phyloP scores from a whole-genome alignment of 2,113 vertebrate genomes.

The Megatriorchis doriae region DNA sequence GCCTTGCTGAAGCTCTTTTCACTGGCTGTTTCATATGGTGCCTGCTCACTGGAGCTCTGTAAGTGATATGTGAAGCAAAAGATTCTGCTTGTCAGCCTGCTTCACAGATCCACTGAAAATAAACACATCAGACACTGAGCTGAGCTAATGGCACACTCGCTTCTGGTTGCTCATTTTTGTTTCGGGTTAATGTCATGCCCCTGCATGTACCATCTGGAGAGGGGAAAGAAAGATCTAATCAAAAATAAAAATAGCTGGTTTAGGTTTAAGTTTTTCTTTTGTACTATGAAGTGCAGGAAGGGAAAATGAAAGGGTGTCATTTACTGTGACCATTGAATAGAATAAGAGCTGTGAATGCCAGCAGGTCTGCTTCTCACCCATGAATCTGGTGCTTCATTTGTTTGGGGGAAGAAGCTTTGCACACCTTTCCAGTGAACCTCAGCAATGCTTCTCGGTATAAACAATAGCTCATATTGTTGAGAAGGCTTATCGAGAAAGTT shows the following conservation, averaged over 20 bases:
- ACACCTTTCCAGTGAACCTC: background rate
- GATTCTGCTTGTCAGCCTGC: conserved; percentile 41
- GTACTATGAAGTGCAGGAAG: background rate
- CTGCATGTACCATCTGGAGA: conserved; percentile 42
- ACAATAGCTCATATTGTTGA: conserved; percentile 43
- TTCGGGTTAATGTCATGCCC: conserved; percentile 5
- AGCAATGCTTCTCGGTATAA: background rate
- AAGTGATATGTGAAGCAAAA: conserved; percentile 21
- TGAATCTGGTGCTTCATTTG: conserved; percentile 16
- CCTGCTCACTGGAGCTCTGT: conserved; percentile 10
- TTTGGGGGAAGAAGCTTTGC: background rate
- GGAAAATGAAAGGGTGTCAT: conserved; percentile 24
- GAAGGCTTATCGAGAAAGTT: conserved; percentile 46
- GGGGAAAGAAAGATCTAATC: conserved; percentile 43
- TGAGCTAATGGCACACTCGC: conserved; percentile 50
- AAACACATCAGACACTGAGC: conserved; percentile 56
- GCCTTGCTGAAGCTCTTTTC: background rate
- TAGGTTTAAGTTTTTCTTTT: conserved; percentile 58
- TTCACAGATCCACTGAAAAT: conserved; percentile 64
- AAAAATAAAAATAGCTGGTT: conserved; percentile 59
- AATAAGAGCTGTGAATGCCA: conserved; percentile 28
- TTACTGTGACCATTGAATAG: background rate
- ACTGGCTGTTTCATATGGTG: conserved; percentile 21
- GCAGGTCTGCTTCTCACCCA: conserved; percentile 8
- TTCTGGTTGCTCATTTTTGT: conserved; percentile 64